phyloP scores from a whole-genome alignment of 2,888 invertebrate species.

The Macropis europaea region DNA sequence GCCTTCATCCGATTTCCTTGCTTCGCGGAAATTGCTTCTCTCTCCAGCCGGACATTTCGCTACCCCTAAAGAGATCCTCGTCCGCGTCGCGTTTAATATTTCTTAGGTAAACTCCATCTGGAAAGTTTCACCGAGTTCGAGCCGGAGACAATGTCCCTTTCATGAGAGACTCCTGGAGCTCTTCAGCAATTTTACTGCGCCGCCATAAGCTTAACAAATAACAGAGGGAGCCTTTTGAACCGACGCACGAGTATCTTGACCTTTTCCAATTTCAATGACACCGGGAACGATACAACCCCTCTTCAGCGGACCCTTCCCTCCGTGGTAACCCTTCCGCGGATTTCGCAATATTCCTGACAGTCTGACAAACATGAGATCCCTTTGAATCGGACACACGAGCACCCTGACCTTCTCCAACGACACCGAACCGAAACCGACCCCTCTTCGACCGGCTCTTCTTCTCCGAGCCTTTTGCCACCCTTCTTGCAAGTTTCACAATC shows the following conservation, averaged over 20 bases:
- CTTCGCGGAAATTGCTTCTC: too few relatives aligned
- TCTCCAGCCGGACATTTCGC: too few relatives aligned
- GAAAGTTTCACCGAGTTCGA: too few relatives aligned
- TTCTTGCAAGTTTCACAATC: slow-evolving; percentile 11
- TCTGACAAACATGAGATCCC: slow-evolving; percentile 16
- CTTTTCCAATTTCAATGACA: slow-evolving; percentile 20
- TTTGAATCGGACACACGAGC: slow-evolving; percentile 18
- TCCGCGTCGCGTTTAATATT: too few relatives aligned
- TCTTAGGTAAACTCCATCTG: too few relatives aligned
- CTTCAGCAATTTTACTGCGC: not conserved
- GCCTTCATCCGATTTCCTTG: too few relatives aligned
- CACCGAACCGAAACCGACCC: not conserved
- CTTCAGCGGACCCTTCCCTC: not conserved
- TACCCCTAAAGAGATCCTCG: too few relatives aligned
- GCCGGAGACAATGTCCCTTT: too few relatives aligned
- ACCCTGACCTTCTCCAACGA: slow-evolving; percentile 31
- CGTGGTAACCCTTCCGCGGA: not conserved
- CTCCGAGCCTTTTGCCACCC: not conserved
- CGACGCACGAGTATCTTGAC: slow-evolving; percentile 9
- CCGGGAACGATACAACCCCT: not conserved
- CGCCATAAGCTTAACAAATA: not conserved
- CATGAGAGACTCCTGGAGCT: too few relatives aligned
- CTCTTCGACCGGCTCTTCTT: not conserved
- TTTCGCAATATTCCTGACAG: not conserved
- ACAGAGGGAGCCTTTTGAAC: not conserved